phyloP scores from a whole-genome alignment of 1,140 invertebrate genomes.

The Musca vetustissima region DNA sequence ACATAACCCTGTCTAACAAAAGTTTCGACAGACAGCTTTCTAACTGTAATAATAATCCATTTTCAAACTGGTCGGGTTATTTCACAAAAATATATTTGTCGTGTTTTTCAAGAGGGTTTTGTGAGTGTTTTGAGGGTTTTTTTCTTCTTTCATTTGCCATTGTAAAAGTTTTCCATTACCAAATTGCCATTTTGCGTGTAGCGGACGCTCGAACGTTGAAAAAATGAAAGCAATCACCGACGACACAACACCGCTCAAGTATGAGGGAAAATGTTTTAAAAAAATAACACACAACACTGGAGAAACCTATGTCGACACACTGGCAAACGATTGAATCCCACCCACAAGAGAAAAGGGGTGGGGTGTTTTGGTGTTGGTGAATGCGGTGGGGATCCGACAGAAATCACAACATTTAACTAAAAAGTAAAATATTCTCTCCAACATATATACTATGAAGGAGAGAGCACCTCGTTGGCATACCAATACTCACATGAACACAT shows the following conservation, averaged over 20 bases:
- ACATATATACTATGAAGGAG: no score
- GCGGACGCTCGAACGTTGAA: not conserved
- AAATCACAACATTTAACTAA: no score
- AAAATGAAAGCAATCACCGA: slow-evolving; percentile 19
- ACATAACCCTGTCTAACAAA: not conserved
- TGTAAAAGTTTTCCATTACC: not conserved
- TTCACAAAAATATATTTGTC: not conserved
- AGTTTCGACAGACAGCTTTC: not conserved
- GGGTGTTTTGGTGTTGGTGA: no score
- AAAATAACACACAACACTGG: no score
- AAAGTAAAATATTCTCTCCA: no score
- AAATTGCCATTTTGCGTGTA: slow-evolving; percentile 18
- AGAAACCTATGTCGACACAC: no score
- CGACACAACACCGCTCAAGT: not conserved
- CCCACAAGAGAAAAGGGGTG: not conserved
- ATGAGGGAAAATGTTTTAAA: not conserved
- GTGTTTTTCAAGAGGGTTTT: not conserved
- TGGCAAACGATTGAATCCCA: no score
- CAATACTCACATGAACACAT: no score
- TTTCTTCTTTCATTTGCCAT: not conserved
- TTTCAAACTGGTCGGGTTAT: not conserved
- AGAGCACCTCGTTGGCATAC: no score
- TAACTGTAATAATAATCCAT: not conserved
- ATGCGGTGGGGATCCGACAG: no score
- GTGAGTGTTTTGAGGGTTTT: no score